Evolutionary conservation across 2,888 invertebrate genomes (phyloP), one percentile per base, ranked within the genome.

Genomic region (Agrochola lychnidis): DNA sequence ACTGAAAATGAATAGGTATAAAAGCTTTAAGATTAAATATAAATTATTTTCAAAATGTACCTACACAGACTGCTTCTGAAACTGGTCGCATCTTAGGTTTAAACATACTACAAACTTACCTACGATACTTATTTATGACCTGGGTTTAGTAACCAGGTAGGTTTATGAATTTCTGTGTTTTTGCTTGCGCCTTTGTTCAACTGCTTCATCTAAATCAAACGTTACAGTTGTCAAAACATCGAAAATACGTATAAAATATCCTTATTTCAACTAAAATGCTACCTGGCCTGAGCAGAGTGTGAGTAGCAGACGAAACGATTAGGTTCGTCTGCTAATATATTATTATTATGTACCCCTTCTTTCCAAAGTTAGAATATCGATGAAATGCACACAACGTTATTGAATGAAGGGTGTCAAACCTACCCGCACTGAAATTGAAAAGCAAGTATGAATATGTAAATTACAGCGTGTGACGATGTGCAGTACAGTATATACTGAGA

Each of bases 381-480:
- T 63, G 42, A 36, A 48, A 22, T 66, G 30, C 45, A 48, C 30
- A 63, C 59, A 30, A n/a, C 51, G 42, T 66, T 70, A 30, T 45
- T 30, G n/a, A 59, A 6, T 16, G 66, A 53, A 63, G 62, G 14
- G 40, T 70, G 51, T n/a, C 36, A 61, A 56, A 22, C 48, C 25
- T 10, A 19, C 51, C 36, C 63, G 14, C 48, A 14, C 45, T 48
- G 70, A 68, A 68, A 70, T 71, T 83, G 79, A 71, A 73, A 83
- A 59, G 57, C 83, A 45, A 53, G 40, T 59, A 83, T 78, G 62
- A 83, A 80, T 83, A 81, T 83, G 79, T 70, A 78, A 67, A 83
- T 81, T 0, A 57, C 22, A 36, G 42, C 62, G n/a, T 59, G 56
- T 53, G 53, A 9, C 45, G 62, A 59, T 45, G 79, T 79, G 84